These are phyloP conservation scores for Coecobrya sp. DNA, from an alignment of 2,888 invertebrate species.

Conservation along the genomic window DNA sequence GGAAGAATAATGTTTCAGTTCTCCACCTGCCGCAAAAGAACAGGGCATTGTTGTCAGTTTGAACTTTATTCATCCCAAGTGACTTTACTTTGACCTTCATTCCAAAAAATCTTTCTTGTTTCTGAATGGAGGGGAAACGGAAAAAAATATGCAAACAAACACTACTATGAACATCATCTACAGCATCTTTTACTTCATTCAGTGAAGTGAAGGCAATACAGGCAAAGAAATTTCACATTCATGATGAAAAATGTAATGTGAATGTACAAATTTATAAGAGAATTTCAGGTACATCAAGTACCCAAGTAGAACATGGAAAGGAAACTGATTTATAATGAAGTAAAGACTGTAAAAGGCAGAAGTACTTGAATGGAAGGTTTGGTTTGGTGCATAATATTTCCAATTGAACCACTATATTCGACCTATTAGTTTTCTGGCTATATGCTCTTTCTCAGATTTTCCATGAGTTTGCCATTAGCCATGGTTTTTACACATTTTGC, in stretches of 20 bases:
- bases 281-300: neutral
- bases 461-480: neutral
- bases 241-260: neutral
- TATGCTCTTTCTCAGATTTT: neutral
- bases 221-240: neutral
- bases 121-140: slow-evolving; percentile 27
- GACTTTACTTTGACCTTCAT: slow-evolving; percentile 56
- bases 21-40: too few relatives aligned
- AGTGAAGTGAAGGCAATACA: neutral
- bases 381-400: neutral
- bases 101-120: neutral
- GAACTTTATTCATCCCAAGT: slow-evolving; percentile 55
- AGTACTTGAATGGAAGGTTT: neutral
- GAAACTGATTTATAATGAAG: too few relatives aligned
- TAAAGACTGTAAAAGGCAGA: too few relatives aligned
- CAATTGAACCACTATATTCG: neutral
- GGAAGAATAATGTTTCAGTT: neutral
- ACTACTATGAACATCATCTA: neutral
- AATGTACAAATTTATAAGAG: neutral
- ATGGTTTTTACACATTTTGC: neutral
- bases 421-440: neutral
- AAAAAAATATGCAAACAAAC: neutral
- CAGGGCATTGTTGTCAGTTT: slow-evolving; percentile 30
- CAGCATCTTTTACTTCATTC: slow-evolving; percentile 27
- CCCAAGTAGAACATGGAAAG: neutral